Percentiles rank a stretch among this genome's conserved stretches.
Conservation (phyloP, 2,113 vertebrate species). For the Eudyptes chrysolophus region DNA sequence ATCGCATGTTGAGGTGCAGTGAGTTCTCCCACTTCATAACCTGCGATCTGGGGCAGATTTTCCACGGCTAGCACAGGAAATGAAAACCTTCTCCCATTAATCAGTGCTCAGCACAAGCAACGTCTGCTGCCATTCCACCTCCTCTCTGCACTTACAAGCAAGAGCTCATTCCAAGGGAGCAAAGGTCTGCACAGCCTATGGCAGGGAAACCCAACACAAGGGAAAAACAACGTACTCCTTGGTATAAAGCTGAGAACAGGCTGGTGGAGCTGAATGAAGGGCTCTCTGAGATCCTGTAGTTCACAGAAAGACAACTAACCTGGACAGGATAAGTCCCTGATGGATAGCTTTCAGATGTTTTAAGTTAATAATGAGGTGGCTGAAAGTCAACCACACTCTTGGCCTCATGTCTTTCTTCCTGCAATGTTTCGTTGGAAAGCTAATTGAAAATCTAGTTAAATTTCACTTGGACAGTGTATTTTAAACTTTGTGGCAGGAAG, state of each 20-base stretch:
- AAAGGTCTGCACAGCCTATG: neutral
- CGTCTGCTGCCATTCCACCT: fast-evolving
- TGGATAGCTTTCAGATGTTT: neutral
- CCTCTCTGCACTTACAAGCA: neutral
- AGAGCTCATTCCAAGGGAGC: neutral
- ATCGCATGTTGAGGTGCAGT: fast-evolving
- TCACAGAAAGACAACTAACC: neutral
- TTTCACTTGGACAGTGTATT: neutral
- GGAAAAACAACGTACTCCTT: neutral
- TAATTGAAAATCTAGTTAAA: slow-evolving; percentile 2
- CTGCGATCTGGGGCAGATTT: neutral
- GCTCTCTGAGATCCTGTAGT: neutral
- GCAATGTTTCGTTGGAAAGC: neutral
- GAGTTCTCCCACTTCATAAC: neutral
- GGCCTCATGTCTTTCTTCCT: neutral
- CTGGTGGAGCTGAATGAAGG: neutral
- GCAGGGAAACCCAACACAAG: neutral
- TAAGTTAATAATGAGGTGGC: neutral
- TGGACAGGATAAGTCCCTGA: neutral
- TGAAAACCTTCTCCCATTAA: neutral
- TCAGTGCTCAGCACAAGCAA: neutral
- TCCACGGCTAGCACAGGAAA: neutral
- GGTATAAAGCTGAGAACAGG: neutral
- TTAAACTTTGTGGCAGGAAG: slow-evolving; percentile 16
- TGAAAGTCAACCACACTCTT: slow-evolving; percentile 4